Conservation (phyloP, 2,113 vertebrate genomes). For the Zapus hudsonius region DNA sequence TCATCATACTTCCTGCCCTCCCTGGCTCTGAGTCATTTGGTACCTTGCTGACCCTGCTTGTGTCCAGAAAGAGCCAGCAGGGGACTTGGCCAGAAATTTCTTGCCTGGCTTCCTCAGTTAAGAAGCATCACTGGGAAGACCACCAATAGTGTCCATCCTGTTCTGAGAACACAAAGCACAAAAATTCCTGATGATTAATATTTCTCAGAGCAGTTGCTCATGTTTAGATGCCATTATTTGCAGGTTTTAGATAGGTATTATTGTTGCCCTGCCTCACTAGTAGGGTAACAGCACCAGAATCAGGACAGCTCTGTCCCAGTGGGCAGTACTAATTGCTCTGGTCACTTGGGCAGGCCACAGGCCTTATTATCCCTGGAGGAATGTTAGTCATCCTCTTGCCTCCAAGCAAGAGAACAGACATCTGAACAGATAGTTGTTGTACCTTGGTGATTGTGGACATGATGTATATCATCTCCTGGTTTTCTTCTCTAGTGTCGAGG, state of each 20-base stretch:
- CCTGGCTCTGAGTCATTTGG: background rate
- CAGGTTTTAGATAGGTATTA: background rate
- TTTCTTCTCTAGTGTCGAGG: background rate
- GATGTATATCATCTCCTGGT: rapidly evolving
- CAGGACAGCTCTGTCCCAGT: background rate
- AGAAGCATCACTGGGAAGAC: background rate
- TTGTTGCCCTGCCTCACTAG: rapidly evolving
- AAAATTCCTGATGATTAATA: background rate
- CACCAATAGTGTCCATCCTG: background rate
- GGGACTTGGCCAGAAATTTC: background rate
- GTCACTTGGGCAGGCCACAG: background rate
- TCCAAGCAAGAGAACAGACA: background rate
- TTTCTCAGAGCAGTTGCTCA: background rate
- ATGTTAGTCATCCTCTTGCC: too few species aligned
- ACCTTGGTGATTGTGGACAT: rapidly evolving
- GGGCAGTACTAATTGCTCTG: background rate
- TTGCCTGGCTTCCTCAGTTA: background rate
- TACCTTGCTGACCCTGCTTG: background rate
- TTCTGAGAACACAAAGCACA: background rate
- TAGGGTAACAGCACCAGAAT: too few species aligned
- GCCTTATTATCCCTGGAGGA: background rate
- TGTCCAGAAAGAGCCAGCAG: background rate
- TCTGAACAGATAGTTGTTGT: rapidly evolving
- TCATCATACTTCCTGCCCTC: background rate
- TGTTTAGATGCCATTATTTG: rapidly evolving